Percentiles rank a stretch among this genome's conserved stretches.
phyloP scores from a whole-genome alignment of 2,888 invertebrate genomes.

The Eurytoma californica region DNA sequence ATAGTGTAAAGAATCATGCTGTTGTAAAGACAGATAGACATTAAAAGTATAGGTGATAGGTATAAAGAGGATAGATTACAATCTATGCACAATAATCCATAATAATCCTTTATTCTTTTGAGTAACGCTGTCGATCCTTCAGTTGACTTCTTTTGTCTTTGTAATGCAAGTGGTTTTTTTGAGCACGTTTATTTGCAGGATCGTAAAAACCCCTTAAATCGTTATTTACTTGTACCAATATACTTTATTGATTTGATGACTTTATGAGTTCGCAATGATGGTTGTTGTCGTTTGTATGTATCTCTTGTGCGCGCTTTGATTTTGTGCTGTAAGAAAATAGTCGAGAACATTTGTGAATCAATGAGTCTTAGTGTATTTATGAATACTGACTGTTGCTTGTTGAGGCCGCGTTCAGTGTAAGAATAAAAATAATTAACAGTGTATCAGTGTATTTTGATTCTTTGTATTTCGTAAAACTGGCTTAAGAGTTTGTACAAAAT shows the following conservation, averaged over 20 bases:
- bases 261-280: constrained; percentile 21
- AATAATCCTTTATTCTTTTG: constrained; percentile 64
- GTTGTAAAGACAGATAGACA: constrained; percentile 72
- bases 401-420: neutral
- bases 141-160: constrained; percentile 66
- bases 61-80: constrained; percentile 72
- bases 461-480: constrained; percentile 36
- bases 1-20: constrained; percentile 73
- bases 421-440: constrained; percentile 26
- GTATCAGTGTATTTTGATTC: constrained; percentile 14
- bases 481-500: constrained; percentile 42
- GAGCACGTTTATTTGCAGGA: constrained; percentile 72
- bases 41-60: constrained; percentile 71
- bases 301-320: constrained; percentile 14
- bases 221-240: constrained; percentile 26
- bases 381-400: constrained; percentile 34
- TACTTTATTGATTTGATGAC: constrained; percentile 19
- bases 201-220: constrained; percentile 62
- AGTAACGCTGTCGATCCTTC: constrained; percentile 69
- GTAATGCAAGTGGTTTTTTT: constrained; percentile 72
- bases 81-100: constrained; percentile 69
- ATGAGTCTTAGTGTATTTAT: constrained; percentile 7
- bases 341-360: constrained; percentile 34
- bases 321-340: constrained; percentile 46
- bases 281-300: neutral